These are phyloP conservation scores for Linepithema humile DNA, from an alignment of 1,140 invertebrate species.

Conservation along the genomic window DNA sequence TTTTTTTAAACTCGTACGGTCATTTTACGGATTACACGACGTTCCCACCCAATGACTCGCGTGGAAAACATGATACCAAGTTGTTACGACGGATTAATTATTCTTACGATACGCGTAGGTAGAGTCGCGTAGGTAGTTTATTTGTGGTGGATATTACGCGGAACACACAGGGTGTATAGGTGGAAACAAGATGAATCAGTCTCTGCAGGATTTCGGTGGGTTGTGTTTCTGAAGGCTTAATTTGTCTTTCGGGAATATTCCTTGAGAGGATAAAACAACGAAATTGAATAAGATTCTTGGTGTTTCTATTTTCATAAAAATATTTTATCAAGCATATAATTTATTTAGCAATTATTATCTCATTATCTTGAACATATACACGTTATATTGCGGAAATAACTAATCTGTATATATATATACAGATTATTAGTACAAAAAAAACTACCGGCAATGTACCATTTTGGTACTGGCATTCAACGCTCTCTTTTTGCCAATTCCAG, in stretches of 20 bases:
- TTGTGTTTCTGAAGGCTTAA: conserved; percentile 28
- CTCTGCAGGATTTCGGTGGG: conserved; percentile 8
- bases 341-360: background rate
- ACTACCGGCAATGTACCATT: no score
- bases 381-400: background rate
- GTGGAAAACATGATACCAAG: background rate
- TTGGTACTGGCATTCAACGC: no score
- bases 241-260: conserved; percentile 7
- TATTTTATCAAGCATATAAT: background rate
- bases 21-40: background rate
- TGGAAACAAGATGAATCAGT: conserved; percentile 30
- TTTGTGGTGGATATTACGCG: conserved; percentile 5
- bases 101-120: background rate
- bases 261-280: background rate
- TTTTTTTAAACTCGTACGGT: no score
- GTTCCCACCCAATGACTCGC: background rate
- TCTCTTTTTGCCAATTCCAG: no score
- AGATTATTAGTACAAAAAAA: no score
- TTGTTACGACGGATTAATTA: conserved; percentile 39
- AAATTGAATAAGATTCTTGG: background rate
- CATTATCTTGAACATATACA: background rate
- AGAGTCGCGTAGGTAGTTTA: background rate
- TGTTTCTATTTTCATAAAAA: background rate
- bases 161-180: background rate
- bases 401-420: no score